Base-by-base conservation (phyloP, 2,113 vertebrate species). In the Oreocharis arfaki region DNA sequence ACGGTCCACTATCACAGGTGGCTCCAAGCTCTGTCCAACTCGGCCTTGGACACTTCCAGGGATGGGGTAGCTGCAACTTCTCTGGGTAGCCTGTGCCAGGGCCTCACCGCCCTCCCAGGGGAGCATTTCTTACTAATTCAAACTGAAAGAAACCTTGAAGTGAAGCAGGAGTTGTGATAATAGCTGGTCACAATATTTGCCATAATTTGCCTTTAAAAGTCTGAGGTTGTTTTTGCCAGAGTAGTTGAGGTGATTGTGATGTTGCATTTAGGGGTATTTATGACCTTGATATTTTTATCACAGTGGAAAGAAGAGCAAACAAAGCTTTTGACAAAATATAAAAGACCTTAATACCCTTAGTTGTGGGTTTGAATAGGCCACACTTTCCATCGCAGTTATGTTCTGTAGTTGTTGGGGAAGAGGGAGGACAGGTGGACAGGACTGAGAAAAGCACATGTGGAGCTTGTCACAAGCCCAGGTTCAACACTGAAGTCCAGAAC, bases 21-120 rank as follows among this genome's bases (percentile, higher is more conserved):
- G 64, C 64, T 70, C 41, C 67, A 12, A 56, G 30, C 35, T 8
- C 11, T 0, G 0, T 64, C 35, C 59, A 73, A 0, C 26, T 57
- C 44, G 37, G 37, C 42, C 35, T 65, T 27, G 76, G 42, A 9
- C 27, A 11, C 22, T 89, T 2, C 37, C 37, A 59, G 3, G 11
- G 33, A 27, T 57, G 50, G 52, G 37, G 22, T 50, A 81, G 50
- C 37, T 50, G 13, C 42, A 28, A 42, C 50, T 42, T 1, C 86
- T 73, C 32, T 70, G 56, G 35, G 11, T 24, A 70, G 0, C 10
- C 11, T 73, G 13, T 88, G 35, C 67, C 67, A 73, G 42, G 32
- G 50, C 37, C 52, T 59, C 9, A 3, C 18, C 26, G 3, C 19
- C 50, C 10, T 89, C 86, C 3, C 37, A 44, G 42, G 18, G 18